Percentiles rank a stretch among this genome's conserved stretches.
Conservation (phyloP, 2,888 invertebrate species). For the Cepaea hortensis region DNA sequence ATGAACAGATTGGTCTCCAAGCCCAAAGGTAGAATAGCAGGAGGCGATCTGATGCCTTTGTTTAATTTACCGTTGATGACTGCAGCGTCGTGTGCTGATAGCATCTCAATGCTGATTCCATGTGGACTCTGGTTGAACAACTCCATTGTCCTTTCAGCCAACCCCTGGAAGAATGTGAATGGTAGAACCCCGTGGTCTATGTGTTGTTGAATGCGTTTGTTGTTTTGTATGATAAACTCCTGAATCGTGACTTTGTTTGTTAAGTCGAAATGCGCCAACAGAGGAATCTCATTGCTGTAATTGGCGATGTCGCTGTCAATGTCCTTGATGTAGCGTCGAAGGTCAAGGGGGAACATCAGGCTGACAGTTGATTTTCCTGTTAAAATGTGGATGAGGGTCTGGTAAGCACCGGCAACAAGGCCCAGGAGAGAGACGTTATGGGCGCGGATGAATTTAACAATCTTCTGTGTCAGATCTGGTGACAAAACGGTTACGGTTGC, state of each 20-base stretch:
- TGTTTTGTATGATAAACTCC: constrained; percentile 47
- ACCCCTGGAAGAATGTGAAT: constrained; percentile 44
- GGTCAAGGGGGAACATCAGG: constrained; percentile 48
- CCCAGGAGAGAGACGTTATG: constrained; percentile 42
- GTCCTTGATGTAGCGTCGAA: constrained; percentile 39
- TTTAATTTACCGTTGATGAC: background rate
- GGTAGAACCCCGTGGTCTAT: constrained; percentile 48
- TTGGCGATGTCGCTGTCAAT: constrained; percentile 40
- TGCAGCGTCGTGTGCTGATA: background rate
- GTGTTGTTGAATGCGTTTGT: constrained; percentile 40
- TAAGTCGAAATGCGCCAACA: constrained; percentile 40
- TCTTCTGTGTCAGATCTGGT: constrained; percentile 33
- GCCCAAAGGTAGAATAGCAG: constrained; percentile 30
- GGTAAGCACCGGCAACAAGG: constrained; percentile 39
- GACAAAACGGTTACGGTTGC: constrained; percentile 11
- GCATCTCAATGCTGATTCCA: constrained; percentile 46
- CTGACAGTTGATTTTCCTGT: constrained; percentile 43
- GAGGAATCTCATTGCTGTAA: constrained; percentile 49
- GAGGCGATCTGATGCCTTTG: constrained; percentile 1
- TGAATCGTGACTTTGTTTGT: constrained; percentile 18
- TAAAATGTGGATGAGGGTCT: constrained; percentile 44
- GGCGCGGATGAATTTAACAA: constrained; percentile 37
- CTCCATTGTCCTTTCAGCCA: constrained; percentile 45
- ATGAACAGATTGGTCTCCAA: constrained; percentile 47
- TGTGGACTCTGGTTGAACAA: constrained; percentile 45